phyloP scores from a whole-genome alignment of 2,797 vertebrate species.

The Esox masquinongy region DNA sequence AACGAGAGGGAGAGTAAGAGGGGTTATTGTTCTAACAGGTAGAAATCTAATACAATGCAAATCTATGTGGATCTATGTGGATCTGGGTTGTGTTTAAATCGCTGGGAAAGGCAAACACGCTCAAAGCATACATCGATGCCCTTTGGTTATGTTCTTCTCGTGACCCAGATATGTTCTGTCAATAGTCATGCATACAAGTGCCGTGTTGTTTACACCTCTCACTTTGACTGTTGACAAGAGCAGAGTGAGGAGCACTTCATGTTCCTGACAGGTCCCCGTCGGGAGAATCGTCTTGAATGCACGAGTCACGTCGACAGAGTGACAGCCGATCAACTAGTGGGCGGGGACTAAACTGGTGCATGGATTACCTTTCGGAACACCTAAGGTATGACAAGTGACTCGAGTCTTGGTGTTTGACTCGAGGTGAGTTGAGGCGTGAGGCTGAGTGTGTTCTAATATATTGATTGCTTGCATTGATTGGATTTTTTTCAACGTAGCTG shows the following conservation, averaged over 20 bases:
- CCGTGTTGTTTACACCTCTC: constrained; percentile 13
- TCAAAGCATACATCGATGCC: constrained; percentile 6
- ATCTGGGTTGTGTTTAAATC: neutral
- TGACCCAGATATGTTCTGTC: constrained; percentile 17
- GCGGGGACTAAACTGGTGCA: neutral
- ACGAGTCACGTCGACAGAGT: neutral
- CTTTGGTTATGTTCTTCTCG: constrained; percentile 2
- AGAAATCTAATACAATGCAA: neutral
- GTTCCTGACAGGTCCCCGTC: neutral
- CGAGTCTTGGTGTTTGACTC: neutral
- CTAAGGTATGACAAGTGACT: neutral
- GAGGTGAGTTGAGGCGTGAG: neutral
- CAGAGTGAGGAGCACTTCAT: neutral
- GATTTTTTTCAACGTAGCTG: no score
- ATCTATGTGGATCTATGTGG: neutral
- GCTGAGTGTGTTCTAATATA: neutral
- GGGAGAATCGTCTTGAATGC: neutral
- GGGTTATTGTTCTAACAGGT: neutral
- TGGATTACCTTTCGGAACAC: neutral
- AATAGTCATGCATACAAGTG: constrained; percentile 1
- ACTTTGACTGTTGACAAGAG: constrained; percentile 13
- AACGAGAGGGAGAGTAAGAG: neutral
- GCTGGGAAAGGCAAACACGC: neutral
- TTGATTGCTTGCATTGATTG: neutral
- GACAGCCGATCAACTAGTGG: neutral